Conservation (phyloP, 2,888 invertebrate species). For the Orthonevra nobilis region DNA sequence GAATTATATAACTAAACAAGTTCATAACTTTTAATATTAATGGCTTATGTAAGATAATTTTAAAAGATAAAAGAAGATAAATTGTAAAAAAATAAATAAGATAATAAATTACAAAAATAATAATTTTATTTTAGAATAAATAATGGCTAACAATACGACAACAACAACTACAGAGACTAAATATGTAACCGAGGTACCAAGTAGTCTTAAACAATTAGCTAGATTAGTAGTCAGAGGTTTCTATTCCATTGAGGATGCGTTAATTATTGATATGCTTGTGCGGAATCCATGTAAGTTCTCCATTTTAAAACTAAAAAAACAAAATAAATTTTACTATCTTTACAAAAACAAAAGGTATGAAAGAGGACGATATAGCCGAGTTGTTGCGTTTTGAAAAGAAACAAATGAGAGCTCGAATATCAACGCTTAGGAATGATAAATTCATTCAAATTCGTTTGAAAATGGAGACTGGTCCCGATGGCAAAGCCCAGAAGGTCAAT, state of each 20-base stretch:
- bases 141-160: conserved; percentile 51
- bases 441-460: conserved; percentile 94
- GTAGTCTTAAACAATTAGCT: conserved; percentile 94
- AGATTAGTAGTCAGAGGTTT: conserved; percentile 95
- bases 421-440: conserved; percentile 93
- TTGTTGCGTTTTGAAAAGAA: conserved; percentile 95
- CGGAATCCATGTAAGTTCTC: conserved; percentile 91
- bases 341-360: conserved; percentile 85
- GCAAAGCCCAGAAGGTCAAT: conserved; percentile 96
- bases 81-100: no score
- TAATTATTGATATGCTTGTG: conserved; percentile 97
- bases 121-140: not conserved
- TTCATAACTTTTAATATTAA: no score
- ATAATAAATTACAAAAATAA: no score
- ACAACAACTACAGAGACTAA: conserved; percentile 84
- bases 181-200: conserved; percentile 94
- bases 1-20: no score
- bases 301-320: no score
- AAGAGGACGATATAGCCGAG: conserved; percentile 94
- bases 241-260: conserved; percentile 95
- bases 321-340: no score
- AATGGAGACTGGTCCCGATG: conserved; percentile 97
- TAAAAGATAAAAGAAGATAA: no score
- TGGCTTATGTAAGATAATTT: no score
- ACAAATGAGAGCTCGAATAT: conserved; percentile 93